Percentiles rank a stretch among this genome's conserved stretches.
Conservation (phyloP, 2,888 invertebrate species). For the Trissolcus brochymenae region DNA sequence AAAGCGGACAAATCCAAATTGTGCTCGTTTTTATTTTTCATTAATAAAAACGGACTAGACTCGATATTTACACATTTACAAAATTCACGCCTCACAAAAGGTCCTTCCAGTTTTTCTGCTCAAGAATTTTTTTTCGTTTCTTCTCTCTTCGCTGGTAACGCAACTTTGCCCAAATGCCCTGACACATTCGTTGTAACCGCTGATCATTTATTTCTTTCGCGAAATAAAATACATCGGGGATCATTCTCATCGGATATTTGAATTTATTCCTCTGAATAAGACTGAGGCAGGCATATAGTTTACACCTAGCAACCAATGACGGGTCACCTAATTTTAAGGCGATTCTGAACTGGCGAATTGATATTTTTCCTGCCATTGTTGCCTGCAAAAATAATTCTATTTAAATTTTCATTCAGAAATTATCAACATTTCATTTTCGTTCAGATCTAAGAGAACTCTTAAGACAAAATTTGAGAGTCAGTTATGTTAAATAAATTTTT, state of each 20-base stretch:
- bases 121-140: slow-evolving; percentile 8
- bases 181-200: slow-evolving; percentile 87
- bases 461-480: no score
- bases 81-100: no score
- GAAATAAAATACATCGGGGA: slow-evolving; percentile 78
- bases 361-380: slow-evolving; percentile 91
- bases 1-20: not conserved
- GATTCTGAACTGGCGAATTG: slow-evolving; percentile 87
- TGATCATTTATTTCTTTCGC: slow-evolving; percentile 79
- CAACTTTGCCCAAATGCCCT: slow-evolving; percentile 90
- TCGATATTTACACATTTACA: no score
- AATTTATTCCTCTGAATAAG: slow-evolving; percentile 88
- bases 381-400: slow-evolving; percentile 79
- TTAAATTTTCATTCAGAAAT: not conserved
- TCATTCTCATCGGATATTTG: slow-evolving; percentile 80
- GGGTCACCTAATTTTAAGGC: slow-evolving; percentile 91
- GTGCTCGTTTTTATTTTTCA: not conserved
- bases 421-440: not conserved
- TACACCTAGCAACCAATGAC: slow-evolving; percentile 87
- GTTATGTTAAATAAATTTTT: slow-evolving; percentile 4
- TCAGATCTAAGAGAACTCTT: not conserved
- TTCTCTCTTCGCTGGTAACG: slow-evolving; percentile 78
- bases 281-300: slow-evolving; percentile 91
- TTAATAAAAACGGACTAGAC: no score
- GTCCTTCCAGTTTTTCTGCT: no score